Percentiles rank a stretch among this genome's conserved stretches.
Evolutionary conservation across 2,888 invertebrate genomes (phyloP).

Genomic region (Meiosimyza platycephala): DNA sequence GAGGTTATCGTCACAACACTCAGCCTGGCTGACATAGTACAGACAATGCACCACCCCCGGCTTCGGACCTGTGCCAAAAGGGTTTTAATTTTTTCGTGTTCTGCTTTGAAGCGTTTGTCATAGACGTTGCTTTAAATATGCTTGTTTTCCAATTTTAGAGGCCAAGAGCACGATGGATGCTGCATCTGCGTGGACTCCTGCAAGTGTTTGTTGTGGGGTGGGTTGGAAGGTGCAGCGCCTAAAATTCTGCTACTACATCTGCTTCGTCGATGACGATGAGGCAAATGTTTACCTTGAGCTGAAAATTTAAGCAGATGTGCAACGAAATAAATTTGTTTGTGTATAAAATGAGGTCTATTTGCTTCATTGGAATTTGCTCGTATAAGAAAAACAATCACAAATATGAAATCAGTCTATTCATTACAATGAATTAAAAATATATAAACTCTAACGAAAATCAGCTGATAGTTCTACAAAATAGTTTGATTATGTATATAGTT

Average conservation of each 20-base stretch:
- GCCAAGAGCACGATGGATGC: conserved; percentile 55
- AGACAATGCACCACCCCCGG: conserved; percentile 18
- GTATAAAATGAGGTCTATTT: too few species aligned
- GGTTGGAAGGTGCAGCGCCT: background rate
- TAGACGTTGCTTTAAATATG: conserved; percentile 3
- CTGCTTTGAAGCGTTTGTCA: background rate
- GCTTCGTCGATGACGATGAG: background rate
- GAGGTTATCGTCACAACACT: background rate
- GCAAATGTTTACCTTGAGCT: too few species aligned
- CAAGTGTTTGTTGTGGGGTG: conserved; percentile 17
- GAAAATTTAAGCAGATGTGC: too few species aligned
- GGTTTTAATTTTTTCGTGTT: background rate
- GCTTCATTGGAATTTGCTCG: too few species aligned
- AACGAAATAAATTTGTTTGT: too few species aligned
- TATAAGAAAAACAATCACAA: too few species aligned
- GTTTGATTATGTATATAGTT: too few species aligned
- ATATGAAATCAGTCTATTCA: too few species aligned
- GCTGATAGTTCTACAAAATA: too few species aligned
- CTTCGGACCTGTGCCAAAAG: background rate
- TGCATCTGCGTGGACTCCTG: conserved; percentile 19
- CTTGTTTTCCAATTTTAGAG: conserved; percentile 47
- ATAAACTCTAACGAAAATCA: too few species aligned
- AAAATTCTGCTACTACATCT: background rate
- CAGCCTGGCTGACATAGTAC: background rate
- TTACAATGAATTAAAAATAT: too few species aligned